Conservation (phyloP, 2,888 invertebrate species). For the Exocentrus adspersus region DNA sequence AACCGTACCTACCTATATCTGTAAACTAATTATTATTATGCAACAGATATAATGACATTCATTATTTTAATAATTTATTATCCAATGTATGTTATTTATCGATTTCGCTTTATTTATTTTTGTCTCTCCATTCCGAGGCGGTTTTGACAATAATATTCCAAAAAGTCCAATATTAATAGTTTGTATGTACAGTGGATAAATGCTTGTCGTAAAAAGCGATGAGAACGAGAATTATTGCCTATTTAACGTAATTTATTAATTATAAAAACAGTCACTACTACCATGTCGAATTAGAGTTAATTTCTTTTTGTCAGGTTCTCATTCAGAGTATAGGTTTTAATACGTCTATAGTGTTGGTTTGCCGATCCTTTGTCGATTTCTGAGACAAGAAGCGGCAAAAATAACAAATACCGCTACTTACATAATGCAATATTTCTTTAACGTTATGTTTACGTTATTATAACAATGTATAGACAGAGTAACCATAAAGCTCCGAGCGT, state of each 20-base stretch:
- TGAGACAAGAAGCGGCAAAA: background rate
- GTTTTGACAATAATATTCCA: too few species aligned
- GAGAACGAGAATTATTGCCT: background rate
- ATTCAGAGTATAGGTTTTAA: slow-evolving; percentile 5
- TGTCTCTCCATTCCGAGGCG: too few species aligned
- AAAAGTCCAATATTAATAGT: too few species aligned
- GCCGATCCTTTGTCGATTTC: background rate
- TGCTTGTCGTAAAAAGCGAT: background rate
- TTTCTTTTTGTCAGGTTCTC: slow-evolving; percentile 5
- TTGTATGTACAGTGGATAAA: background rate
- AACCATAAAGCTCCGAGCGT: too few species aligned
- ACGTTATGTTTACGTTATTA: background rate
- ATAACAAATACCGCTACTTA: background rate
- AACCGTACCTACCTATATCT: too few species aligned
- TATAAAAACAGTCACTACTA: slow-evolving; percentile 6
- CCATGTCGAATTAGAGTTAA: slow-evolving; percentile 10
- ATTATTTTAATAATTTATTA: too few species aligned
- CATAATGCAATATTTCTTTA: background rate
- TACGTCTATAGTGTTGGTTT: background rate
- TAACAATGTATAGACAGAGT: too few species aligned
- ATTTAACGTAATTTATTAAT: slow-evolving; percentile 10
- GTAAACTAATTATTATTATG: too few species aligned
- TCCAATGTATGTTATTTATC: too few species aligned
- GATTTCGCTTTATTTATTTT: too few species aligned
- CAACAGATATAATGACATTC: too few species aligned